These are phyloP conservation scores for Deroptyus accipitrinus DNA, from an alignment of 2,113 vertebrate genomes.

Conservation along the genomic window DNA sequence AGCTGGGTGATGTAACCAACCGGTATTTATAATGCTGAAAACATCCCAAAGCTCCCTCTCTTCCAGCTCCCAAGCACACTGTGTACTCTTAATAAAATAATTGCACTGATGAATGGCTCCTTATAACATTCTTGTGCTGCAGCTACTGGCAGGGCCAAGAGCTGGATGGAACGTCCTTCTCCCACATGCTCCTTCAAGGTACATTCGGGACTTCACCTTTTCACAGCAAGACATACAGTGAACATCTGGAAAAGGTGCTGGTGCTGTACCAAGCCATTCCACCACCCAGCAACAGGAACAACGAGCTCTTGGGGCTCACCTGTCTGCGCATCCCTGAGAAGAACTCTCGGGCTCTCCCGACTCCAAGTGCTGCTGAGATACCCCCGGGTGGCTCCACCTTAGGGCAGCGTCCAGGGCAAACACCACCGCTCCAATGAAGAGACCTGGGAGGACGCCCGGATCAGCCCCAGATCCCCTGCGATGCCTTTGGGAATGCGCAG, in stretches of 20 bases:
- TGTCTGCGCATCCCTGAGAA: not conserved
- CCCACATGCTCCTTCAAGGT: not conserved
- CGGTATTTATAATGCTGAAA: constrained; percentile 63
- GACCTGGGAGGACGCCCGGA: not conserved
- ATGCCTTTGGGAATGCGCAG: not conserved
- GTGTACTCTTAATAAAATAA: constrained; percentile 68
- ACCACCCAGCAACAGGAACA: accelerated
- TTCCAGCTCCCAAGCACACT: constrained; percentile 59
- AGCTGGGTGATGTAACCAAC: constrained; percentile 49
- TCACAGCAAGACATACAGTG: not conserved
- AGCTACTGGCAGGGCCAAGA: constrained; percentile 36
- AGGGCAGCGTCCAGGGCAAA: not conserved
- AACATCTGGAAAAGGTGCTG: not conserved
- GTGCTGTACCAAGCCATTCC: not conserved
- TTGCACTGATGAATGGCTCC: constrained; percentile 63
- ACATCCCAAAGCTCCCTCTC: constrained; percentile 58
- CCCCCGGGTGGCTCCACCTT: not conserved
- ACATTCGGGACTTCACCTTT: not conserved
- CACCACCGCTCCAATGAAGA: not conserved
- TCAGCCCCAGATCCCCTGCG: accelerated
- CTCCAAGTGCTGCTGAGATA: not conserved
- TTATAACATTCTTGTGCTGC: constrained; percentile 26
- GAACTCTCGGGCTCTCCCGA: not conserved
- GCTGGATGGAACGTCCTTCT: not conserved
- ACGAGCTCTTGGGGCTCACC: not conserved